Conservation (phyloP, 2,113 vertebrate genomes). For the Orientallactaga bullata region DNA sequence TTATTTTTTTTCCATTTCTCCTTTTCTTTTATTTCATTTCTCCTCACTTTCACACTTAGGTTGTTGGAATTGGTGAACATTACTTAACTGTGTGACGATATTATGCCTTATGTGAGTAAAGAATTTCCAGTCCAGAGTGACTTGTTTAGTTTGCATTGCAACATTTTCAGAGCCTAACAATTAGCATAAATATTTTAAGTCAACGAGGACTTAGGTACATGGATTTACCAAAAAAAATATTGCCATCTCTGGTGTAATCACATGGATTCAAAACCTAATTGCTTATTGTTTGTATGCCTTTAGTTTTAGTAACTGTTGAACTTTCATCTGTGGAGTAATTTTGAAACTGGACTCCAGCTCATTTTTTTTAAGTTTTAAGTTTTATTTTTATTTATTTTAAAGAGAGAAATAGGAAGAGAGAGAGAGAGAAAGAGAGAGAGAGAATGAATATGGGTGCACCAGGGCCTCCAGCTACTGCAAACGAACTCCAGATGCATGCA, state of each 20-base stretch:
- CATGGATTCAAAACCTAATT: background rate
- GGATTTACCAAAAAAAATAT: background rate
- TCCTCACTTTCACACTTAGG: background rate
- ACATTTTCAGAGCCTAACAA: slow-evolving; percentile 36
- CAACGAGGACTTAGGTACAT: background rate
- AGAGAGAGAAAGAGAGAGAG: too few species aligned
- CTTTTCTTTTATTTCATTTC: background rate
- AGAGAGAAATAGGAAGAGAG: too few species aligned
- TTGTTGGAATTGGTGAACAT: background rate
- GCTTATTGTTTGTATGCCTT: background rate
- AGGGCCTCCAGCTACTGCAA: too few species aligned
- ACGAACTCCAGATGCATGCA: too few species aligned
- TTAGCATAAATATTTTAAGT: slow-evolving; percentile 36
- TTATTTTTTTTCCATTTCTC: background rate
- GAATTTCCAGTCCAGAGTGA: background rate
- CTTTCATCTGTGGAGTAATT: slow-evolving; percentile 40
- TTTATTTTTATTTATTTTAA: too few species aligned
- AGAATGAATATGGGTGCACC: too few species aligned
- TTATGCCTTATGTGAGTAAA: background rate
- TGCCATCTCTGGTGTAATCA: background rate
- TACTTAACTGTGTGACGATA: background rate
- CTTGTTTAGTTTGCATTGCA: background rate
- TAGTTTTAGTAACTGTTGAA: background rate
- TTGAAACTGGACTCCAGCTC: slow-evolving; percentile 18
- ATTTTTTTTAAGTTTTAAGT: too few species aligned